phyloP scores from a whole-genome alignment of 2,888 invertebrate species.

The Coronaproctus castanopsis region DNA sequence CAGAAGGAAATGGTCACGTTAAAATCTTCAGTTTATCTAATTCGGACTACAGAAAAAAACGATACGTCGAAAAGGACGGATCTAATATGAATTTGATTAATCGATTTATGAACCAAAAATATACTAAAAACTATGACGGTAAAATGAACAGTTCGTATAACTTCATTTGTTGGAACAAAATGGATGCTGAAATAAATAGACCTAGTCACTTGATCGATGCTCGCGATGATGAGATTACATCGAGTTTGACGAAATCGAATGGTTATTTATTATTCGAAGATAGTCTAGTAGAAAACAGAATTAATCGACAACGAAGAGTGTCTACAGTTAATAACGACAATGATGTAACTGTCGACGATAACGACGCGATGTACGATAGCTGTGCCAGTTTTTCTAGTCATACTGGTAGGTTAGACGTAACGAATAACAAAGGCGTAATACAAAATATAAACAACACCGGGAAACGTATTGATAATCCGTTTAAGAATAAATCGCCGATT shows the following conservation, averaged over 20 bases:
- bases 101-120: conserved; percentile 59
- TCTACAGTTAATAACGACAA: background rate
- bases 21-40: conserved; percentile 12
- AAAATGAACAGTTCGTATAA: background rate
- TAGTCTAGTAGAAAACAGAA: conserved; percentile 12
- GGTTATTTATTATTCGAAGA: too few species aligned
- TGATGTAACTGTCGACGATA: conserved; percentile 3
- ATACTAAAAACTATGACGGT: background rate
- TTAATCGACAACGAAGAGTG: background rate
- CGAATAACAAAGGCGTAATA: conserved; percentile 2
- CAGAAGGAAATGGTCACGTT: conserved; percentile 3
- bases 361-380: conserved; percentile 5
- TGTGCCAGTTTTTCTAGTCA: conserved; percentile 12
- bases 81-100: conserved; percentile 52
- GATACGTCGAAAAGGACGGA: conserved; percentile 24
- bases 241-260: too few species aligned
- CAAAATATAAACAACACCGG: conserved; percentile 7
- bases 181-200: background rate
- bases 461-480: conserved; percentile 10
- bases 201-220: too few species aligned
- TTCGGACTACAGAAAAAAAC: conserved; percentile 10
- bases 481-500: conserved; percentile 7
- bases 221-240: too few species aligned
- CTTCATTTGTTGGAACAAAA: conserved; percentile 9
- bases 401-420: conserved; percentile 7